A percentile compares a stretch with the other conserved stretches of the same genome.
Evolutionary conservation across 2,888 invertebrate genomes (phyloP).

Genomic region (Hirtodrosophila cameraria): DNA sequence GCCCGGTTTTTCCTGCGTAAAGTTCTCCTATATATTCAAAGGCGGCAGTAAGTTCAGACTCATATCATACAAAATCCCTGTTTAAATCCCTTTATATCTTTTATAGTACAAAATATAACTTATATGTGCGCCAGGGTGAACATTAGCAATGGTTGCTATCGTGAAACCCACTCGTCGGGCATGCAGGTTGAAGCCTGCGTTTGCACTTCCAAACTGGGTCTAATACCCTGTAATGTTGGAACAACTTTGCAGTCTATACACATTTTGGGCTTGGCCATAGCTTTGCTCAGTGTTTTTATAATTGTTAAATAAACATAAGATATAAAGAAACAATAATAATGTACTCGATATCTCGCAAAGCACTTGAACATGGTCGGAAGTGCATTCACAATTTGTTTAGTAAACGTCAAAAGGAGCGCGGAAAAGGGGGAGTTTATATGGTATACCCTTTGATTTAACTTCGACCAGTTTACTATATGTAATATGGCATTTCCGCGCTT

Average conservation of each 20-base stretch:
- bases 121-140: slow-evolving; percentile 89
- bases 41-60: slow-evolving; percentile 85
- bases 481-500: slow-evolving; percentile 65
- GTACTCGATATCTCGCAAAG: slow-evolving; percentile 19
- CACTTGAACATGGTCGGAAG: slow-evolving; percentile 27
- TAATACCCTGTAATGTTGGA: slow-evolving; percentile 84
- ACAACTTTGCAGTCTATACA: not conserved
- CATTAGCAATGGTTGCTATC: slow-evolving; percentile 86
- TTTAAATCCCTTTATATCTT: not conserved
- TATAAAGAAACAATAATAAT: slow-evolving; percentile 19
- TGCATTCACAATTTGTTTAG: slow-evolving; percentile 45
- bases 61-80: not conserved
- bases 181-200: slow-evolving; percentile 85
- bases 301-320: slow-evolving; percentile 54
- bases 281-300: slow-evolving; percentile 26
- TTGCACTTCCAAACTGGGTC: slow-evolving; percentile 83
- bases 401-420: slow-evolving; percentile 7
- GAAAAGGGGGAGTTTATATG: not conserved
- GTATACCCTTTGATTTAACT: slow-evolving; percentile 4
- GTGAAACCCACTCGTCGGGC: slow-evolving; percentile 84
- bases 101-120: slow-evolving; percentile 88
- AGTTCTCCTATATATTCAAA: slow-evolving; percentile 87
- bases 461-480: slow-evolving; percentile 11
- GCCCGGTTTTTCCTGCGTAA: slow-evolving; percentile 87
- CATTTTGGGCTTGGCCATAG: slow-evolving; percentile 44